Base-by-base conservation (phyloP, 2,113 vertebrate genomes). In the Aptenodytes patagonicus region DNA sequence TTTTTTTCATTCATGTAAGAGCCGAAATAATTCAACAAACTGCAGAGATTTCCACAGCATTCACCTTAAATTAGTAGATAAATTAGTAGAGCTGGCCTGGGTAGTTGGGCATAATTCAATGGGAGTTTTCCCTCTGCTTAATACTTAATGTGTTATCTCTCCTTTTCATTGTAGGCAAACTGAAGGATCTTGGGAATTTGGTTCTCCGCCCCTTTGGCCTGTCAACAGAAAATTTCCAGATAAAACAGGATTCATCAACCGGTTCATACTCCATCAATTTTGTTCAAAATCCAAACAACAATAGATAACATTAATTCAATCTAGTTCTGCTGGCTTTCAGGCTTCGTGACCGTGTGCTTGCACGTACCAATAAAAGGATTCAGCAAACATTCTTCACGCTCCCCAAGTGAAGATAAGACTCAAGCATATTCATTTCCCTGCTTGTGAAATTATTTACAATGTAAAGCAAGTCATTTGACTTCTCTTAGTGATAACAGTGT, bases 261-360 rank as follows among this genome's bases (percentile, higher is more conserved):
- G 99, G 99, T 38, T 99, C 99, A 32, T 99, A 99, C 95, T 99
- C 99, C 40, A 97, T 99, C 97, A 99, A 99, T 95, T 99, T 99
- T 91, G 98, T 99, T 93, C 99, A 99, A 98, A 99, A 98, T 96
- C 98, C 98, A 66, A 99, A 98, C 87, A 99, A 98, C 80, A 97
- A 98, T 89, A 98, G 99, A 98, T 99, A 99, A 95, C 98, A 44
- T 52, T 52, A 95, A 70, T 91, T 75, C 66, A 57, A 15, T 28
- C n/a, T 79, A 78, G 58, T 81, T 69, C 83, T 87, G 80, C 91
- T 95, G 93, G 72, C 92, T 92, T 85, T 79, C 90, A 95, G 91
- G 89, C 93, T 90, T 89, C 4, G 18, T 87, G 93, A 84, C 79
- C 9, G 1, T 73, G 64, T 72, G 89, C 95, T 95, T 96, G 92